Conservation (phyloP, 1,140 invertebrate genomes). For the Pristionchus pacificus region DNA sequence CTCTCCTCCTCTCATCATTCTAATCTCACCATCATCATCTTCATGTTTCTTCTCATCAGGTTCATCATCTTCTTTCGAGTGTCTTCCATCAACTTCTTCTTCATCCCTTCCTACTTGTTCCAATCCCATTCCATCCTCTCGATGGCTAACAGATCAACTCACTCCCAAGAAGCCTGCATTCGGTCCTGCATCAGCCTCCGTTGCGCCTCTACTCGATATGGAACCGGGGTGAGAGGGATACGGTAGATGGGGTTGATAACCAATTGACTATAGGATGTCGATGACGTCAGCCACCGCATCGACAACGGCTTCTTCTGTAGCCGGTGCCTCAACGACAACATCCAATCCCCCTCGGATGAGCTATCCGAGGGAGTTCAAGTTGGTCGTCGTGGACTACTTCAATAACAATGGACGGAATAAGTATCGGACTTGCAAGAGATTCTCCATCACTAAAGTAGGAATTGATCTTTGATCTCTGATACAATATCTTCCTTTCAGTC, state of each 20-base stretch:
- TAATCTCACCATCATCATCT: too few relatives aligned
- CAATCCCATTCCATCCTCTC: not conserved
- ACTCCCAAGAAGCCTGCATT: not conserved
- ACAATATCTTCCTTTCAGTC: conserved; percentile 12
- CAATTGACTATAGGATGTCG: not conserved
- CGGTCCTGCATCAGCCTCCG: not conserved
- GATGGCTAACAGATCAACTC: not conserved
- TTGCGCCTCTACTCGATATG: not conserved
- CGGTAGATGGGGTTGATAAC: not conserved
- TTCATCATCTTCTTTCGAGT: too few relatives aligned
- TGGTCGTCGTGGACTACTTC: conserved; percentile 44
- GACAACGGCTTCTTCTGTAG: conserved; percentile 13
- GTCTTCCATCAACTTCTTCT: not conserved
- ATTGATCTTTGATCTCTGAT: conserved; percentile 27
- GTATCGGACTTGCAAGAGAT: conserved; percentile 44
- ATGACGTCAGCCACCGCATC: not conserved
- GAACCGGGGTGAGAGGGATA: not conserved
- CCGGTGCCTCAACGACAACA: too few relatives aligned
- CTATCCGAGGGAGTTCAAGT: conserved; percentile 47
- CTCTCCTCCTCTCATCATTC: too few relatives aligned
- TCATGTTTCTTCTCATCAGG: too few relatives aligned
- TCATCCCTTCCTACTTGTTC: not conserved
- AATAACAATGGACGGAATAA: conserved; percentile 44
- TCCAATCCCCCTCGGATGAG: conserved; percentile 34
- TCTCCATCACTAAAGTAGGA: conserved; percentile 34